A percentile compares a stretch with the other conserved stretches of the same genome.
These are phyloP conservation scores for Halictus quadricinctus DNA, from an alignment of 2,888 invertebrate genomes.

Conservation along the genomic window DNA sequence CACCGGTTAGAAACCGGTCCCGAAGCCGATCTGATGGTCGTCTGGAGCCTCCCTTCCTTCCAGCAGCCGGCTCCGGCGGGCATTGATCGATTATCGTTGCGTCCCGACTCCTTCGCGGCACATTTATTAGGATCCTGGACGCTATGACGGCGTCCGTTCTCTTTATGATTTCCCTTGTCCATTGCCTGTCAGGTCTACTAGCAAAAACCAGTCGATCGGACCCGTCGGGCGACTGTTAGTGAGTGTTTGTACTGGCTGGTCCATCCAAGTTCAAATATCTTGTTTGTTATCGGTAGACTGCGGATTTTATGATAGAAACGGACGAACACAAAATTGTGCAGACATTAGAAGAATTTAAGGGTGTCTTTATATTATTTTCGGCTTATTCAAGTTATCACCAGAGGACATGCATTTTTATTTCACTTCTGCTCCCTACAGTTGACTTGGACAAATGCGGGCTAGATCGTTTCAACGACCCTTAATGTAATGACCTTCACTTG, in stretches of 20 bases:
- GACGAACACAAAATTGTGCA: no score
- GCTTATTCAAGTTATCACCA: no score
- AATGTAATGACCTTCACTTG: no score
- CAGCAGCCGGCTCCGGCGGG: background rate
- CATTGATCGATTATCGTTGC: constrained; percentile 17
- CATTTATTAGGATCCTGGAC: constrained; percentile 6
- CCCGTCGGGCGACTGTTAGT: background rate
- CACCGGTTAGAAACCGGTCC: constrained; percentile 51
- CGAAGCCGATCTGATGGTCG: constrained; percentile 4
- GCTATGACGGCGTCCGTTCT: background rate
- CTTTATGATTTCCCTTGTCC: constrained; percentile 10
- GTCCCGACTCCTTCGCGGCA: background rate
- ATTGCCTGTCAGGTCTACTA: background rate
- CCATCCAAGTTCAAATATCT: background rate
- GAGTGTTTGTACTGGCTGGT: constrained; percentile 1
- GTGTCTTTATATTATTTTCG: no score
- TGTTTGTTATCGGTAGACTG: background rate
- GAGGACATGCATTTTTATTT: no score
- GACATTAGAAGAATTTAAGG: no score
- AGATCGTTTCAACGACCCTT: no score
- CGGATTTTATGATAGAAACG: background rate
- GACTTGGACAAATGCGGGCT: no score
- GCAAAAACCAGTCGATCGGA: background rate
- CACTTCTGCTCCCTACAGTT: no score
- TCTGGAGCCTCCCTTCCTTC: constrained; percentile 1